A percentile compares a stretch with the other conserved stretches of the same genome.
Conservation (phyloP, 1,140 invertebrate genomes). For the Heliothis virescens region DNA sequence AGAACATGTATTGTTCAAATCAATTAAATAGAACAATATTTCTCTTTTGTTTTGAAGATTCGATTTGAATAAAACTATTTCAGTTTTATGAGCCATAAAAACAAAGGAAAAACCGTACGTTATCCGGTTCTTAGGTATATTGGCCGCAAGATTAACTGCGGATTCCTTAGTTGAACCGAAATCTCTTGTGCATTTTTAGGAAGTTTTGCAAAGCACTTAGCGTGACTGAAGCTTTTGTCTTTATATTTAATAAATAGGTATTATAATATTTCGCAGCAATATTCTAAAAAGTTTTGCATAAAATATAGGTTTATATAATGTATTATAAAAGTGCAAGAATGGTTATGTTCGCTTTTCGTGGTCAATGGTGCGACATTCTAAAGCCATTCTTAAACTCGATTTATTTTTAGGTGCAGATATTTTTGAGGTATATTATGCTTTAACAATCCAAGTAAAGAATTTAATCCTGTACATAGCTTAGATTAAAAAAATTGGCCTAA, state of each 20-base stretch:
- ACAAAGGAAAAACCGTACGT: background rate
- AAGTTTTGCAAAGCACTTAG: too few relatives aligned
- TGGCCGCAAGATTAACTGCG: too few relatives aligned
- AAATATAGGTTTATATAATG: background rate
- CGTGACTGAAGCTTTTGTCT: too few relatives aligned
- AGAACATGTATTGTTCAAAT: too few relatives aligned
- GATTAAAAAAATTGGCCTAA: too few relatives aligned
- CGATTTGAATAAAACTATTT: constrained; percentile 4
- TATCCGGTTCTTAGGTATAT: too few relatives aligned
- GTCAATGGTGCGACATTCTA: constrained; percentile 17
- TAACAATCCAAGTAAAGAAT: background rate
- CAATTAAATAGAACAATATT: too few relatives aligned
- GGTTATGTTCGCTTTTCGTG: constrained; percentile 10
- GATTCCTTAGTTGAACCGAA: too few relatives aligned
- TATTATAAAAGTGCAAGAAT: constrained; percentile 12
- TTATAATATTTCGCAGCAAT: background rate
- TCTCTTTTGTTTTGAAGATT: background rate
- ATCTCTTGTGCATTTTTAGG: too few relatives aligned
- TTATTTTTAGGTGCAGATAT: background rate
- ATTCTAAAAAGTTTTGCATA: background rate
- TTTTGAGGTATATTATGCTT: background rate
- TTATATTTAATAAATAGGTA: too few relatives aligned
- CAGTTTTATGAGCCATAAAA: constrained; percentile 36
- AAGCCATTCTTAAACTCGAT: constrained; percentile 11
- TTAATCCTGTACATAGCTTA: too few relatives aligned